Base-by-base conservation (phyloP, 2,888 invertebrate genomes). In the Pycnomerus fuliginosus region DNA sequence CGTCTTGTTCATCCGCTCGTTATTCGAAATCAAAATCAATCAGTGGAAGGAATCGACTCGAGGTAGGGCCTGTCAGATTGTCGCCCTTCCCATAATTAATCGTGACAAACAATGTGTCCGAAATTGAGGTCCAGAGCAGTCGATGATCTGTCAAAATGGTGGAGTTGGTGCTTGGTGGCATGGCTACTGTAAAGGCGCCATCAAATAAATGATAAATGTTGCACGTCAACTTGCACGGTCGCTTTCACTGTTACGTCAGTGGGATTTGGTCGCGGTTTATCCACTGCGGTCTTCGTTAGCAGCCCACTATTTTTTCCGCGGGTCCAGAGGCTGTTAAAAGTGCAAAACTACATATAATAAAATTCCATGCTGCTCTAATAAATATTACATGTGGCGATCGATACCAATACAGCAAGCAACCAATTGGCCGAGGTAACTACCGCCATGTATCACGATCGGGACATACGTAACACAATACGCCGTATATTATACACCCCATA, bases 401-500 rank as follows among this genome's bases (percentile, higher is more conserved):
- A 53, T 53, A 53, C 44, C 52, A 55, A 55, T 50, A 55, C 53
- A 51, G 53, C 55, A 48, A 52, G 49, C 47, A 48, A 61, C 64
- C 67, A 68, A 69, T 69, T 67, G 67, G 61, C 59, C 52, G 54
- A 58, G 50, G 57, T 68, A 68, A 68, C 67, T 67, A 67, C 65
- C 55, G 64, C 66, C 64, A 66, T 68, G 68, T 60, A 68, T 68
- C 67, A 69, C 66, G 55, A 55, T 46, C 57, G 52, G 63, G 62
- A 65, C 65, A 64, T 59, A 62, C 64, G 67, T 64, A 67, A 67
- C 60, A 68, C 67, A 68, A 68, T 68, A 65, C 65, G 60, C 62
- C 65, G 62, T 68, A 68, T 66, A 66, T 68, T 68, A 68, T 66
- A 63, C 66, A 67, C 64, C 66, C 65, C 62, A 65, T 67, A 67